Evolutionary conservation across 2,888 invertebrate species (phyloP).

Genomic region (Hemithea aestivaria): DNA sequence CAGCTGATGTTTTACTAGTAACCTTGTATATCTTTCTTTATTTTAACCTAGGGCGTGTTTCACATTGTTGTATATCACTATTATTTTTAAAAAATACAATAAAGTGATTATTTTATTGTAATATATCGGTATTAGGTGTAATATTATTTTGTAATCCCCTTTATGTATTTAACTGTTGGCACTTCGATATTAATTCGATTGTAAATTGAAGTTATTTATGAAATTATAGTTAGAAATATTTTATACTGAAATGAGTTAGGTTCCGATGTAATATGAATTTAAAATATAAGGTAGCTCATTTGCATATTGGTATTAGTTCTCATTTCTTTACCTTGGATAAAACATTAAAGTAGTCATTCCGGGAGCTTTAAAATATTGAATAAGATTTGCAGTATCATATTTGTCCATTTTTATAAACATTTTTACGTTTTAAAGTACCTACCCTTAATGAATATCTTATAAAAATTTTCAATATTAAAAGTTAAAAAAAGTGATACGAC

Average conservation of each 20-base stretch:
- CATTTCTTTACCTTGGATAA: no score
- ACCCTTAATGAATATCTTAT: no score
- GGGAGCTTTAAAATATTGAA: no score
- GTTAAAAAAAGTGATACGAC: no score
- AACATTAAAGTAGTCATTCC: no score
- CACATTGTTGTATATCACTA: conserved; percentile 23
- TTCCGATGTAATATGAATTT: conserved; percentile 11
- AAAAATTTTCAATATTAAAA: no score
- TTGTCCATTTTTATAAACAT: no score
- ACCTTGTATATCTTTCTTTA: conserved; percentile 33
- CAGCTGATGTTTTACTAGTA: no score
- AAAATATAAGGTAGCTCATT: neutral
- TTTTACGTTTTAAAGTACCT: no score
- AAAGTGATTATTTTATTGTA: conserved; percentile 44
- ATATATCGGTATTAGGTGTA: conserved; percentile 56
- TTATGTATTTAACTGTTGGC: conserved; percentile 46
- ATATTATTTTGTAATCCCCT: conserved; percentile 48
- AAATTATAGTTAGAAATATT: conserved; percentile 55
- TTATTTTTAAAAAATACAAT: conserved; percentile 37
- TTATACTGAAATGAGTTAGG: conserved; percentile 48
- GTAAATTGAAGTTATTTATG: conserved; percentile 66
- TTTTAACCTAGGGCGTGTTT: conserved; percentile 35
- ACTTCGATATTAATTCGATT: conserved; percentile 53
- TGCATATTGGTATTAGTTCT: no score
- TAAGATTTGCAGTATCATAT: no score